Base-by-base conservation (phyloP, 1,140 invertebrate species). In the Bicyclus anynana region DNA sequence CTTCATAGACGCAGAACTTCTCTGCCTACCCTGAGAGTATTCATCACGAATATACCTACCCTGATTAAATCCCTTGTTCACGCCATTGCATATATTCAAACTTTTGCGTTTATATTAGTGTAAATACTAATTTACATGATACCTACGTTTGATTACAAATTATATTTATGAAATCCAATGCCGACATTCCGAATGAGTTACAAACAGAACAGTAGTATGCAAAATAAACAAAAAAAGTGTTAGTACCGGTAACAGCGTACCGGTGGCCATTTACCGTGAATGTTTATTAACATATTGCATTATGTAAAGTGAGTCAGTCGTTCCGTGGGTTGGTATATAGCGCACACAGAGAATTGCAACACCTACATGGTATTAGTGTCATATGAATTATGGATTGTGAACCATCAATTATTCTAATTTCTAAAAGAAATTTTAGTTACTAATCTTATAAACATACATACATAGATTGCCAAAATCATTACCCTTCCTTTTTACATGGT, bases 291-390 rank as follows among this genome's bases (percentile, higher is more conserved):
- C 17, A 44, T 14, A 50, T 48, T 38, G 37, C 21, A 49, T 48
- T 56, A 56, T 56, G 54, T 56, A 56, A 56, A 56, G 54, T 56
- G 54, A 56, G 46, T 56, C 54, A 49, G 27, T 7, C 35, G 35
- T 50, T 56, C 37, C 54, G 53, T 38, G 40, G 47, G 21, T 47
- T 38, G 26, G 47, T 38, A 57, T 50, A 50, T 50, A 35, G 47
- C 38, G 51, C 46, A 33, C 12, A 4, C 2, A 12, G 35, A 14
- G n/a, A 17, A 23, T 51, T 51, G 48, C 48, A 57, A 49, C 47
- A 56, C 14, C 35, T 40, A 56, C 14, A 49, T 42, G 35, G 18
- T 44, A 20, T 44, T 44, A 44, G 40, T 44, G 40, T 44, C 40
- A 12, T n/a, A 44, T 42, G 38, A 20, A 42, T 42, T 42, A 42